A percentile compares a stretch with the other conserved stretches of the same genome.
Conservation (phyloP, 2,888 invertebrate species). For the Drosophila vallismaia region DNA sequence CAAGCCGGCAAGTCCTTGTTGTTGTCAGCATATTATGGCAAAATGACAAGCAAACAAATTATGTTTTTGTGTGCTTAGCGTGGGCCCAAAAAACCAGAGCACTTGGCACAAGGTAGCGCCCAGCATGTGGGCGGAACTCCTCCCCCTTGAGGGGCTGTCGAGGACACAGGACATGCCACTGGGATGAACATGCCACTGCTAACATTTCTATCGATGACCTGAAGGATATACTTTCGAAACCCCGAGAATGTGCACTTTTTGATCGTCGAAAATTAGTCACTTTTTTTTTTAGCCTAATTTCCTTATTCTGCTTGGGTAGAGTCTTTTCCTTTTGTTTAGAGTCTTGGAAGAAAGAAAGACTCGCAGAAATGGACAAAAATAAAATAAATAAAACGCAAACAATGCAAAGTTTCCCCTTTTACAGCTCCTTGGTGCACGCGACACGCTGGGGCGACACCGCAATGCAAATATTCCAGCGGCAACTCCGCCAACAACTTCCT, state of each 20-base stretch:
- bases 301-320: too few relatives aligned
- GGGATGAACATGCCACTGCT: conserved; percentile 56
- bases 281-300: too few relatives aligned
- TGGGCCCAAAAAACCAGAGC: conserved; percentile 59
- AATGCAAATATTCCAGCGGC: conserved; percentile 72
- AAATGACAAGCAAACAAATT: conserved; percentile 76
- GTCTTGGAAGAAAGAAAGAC: conserved; percentile 10
- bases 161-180: conserved; percentile 3
- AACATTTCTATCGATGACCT: conserved; percentile 60
- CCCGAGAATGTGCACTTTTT: not conserved
- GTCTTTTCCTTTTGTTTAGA: too few relatives aligned
- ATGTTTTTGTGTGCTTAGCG: conserved; percentile 70
- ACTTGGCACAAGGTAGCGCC: conserved; percentile 49
- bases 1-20: conserved; percentile 7
- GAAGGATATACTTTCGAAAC: not conserved
- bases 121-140: conserved; percentile 17
- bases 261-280: not conserved
- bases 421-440: conserved; percentile 34
- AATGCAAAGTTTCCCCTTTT: conserved; percentile 59
- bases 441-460: conserved; percentile 61
- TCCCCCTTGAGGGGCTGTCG: too few relatives aligned
- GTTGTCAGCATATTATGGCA: conserved; percentile 68
- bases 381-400: conserved; percentile 71
- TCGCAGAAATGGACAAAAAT: not conserved
- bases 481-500: conserved; percentile 56